A percentile compares a stretch with the other conserved stretches of the same genome.
Evolutionary conservation across 2,888 invertebrate species (phyloP).

Genomic region (Cryptophagus acutangulus): DNA sequence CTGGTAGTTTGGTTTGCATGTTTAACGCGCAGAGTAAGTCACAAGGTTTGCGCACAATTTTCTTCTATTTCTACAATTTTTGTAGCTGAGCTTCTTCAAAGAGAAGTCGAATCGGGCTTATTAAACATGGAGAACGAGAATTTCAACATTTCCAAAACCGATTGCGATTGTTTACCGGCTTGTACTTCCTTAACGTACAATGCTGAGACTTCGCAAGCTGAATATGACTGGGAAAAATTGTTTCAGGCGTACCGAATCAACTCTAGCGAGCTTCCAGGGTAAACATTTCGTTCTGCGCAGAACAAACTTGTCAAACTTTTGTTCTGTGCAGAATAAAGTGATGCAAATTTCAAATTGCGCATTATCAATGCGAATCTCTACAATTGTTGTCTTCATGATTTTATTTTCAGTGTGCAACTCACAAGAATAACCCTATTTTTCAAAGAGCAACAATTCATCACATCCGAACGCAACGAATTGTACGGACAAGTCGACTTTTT

Average conservation of each 20-base stretch:
- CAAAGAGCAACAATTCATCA: constrained; percentile 60
- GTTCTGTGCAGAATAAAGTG: constrained; percentile 4
- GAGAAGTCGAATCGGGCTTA: constrained; percentile 50
- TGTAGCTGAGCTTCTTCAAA: constrained; percentile 52
- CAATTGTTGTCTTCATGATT: no score
- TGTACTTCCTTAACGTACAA: constrained; percentile 69
- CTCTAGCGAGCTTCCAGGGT: constrained; percentile 45
- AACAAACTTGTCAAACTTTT: no score
- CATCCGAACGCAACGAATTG: constrained; percentile 54
- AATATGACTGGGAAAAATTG: constrained; percentile 59
- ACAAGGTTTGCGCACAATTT: constrained; percentile 1
- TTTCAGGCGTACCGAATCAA: constrained; percentile 52
- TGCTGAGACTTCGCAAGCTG: constrained; percentile 68
- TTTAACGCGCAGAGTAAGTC: constrained; percentile 54
- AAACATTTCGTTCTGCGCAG: constrained; percentile 12
- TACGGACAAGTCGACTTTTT: constrained; percentile 56
- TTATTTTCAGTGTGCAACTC: constrained; percentile 51
- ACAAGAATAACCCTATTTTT: constrained; percentile 65
- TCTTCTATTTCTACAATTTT: constrained; percentile 12
- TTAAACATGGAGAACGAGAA: constrained; percentile 22
- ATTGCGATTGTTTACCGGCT: constrained; percentile 58
- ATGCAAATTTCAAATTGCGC: not conserved
- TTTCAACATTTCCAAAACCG: constrained; percentile 17
- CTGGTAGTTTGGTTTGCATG: constrained; percentile 54
- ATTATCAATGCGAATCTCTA: no score